Base-by-base conservation (phyloP, 2,888 invertebrate genomes). In the Metalampra italica region DNA sequence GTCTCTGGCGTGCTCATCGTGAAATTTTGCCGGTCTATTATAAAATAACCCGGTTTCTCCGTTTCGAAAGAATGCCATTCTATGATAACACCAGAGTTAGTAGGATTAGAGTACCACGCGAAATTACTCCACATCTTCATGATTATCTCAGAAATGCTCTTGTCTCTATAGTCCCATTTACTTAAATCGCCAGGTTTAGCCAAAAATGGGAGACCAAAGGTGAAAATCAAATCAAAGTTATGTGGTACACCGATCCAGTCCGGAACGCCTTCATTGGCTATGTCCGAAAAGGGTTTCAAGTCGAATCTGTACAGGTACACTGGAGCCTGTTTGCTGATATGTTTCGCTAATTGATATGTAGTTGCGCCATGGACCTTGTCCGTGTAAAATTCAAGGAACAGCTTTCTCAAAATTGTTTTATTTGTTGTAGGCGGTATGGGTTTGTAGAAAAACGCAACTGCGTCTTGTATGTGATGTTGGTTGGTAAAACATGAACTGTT, bases 121-220 rank as follows among this genome's bases (percentile, higher is more conserved):
- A 96, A 96, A 75, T 93, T 94, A 0, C 93, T 92, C 92, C 96
- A 93, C 86, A 96, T 91, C 52, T 92, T 92, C 95, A 96, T 96
- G 45, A 95, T 91, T 11, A 93, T 92, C 62, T 96, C 96, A 0
- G 96, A 91, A 62, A 94, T 92, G 64, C 93, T 92, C 69, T 95
- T 95, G 73, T 96, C 96, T 46, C 93, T 90, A 46, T 91, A 90
- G 64, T 94, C 94, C 96, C 96, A 96, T 65, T 92, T 92, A 30
- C 89, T 86, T 45, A 90, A 82, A 55, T 91, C 90, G 56, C 91
- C 88, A 1, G 91, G 87, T 36, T 91, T 77, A 7, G 91, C 90
- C 90, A 94, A 92, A 73, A 94, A 93, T 0, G 96, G 96, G 64
- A 96, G 90, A 0, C 96, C 96, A 91, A 95, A 96, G 7, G 95